Base-by-base conservation (phyloP, 2,113 vertebrate species). In the Dissostichus mawsoni region DNA sequence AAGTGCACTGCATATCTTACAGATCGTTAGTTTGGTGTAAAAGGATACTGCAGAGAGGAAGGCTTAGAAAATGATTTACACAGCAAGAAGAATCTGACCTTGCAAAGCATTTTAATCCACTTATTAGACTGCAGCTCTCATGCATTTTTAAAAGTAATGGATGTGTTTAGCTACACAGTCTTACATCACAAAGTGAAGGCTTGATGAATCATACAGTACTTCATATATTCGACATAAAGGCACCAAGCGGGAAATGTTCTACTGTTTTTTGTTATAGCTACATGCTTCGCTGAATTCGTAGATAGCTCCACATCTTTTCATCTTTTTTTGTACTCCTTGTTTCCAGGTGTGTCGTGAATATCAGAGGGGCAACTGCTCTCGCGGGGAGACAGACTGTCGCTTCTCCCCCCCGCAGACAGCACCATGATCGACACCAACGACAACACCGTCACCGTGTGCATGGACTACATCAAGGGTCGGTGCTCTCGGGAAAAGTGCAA, bases 401-500 rank as follows among this genome's bases (percentile, higher is more conserved):
- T 99, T 99, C 1, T 97, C 98, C 17, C 98, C 85, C 98, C 98
- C 0, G 94, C 98, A 0, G 98, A 99, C 95, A 99, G 97, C 93
- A 97, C 98, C 13, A 99, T 99, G 98, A 98, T 99, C 9, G 98
- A 99, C 92, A 98, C 97, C 95, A 98, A 98, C 0, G 98, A 99
- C 95, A 99, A 99, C 95, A 99, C 98, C 0, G 98, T 99, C 89
- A 99, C 98, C 0, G 98, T 99, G 89, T 99, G 98, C 90, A 99
- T 99, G 98, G 98, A 99, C 95, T 99, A 97, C 95, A 99, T 99
- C 94, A 99, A 99, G 94, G 98, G 98, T 82, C 96, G 98, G 85
- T 99, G 98, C 95, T 98, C 97, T 78, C 94, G 98, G 93, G 98
- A 99, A 96, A 99, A 99, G 96, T 99, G 98, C 97, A 99, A 99